A percentile compares a stretch with the other conserved stretches of the same genome.
phyloP scores from a whole-genome alignment of 1,140 invertebrate species.

The Philotrypesis tridentata region DNA sequence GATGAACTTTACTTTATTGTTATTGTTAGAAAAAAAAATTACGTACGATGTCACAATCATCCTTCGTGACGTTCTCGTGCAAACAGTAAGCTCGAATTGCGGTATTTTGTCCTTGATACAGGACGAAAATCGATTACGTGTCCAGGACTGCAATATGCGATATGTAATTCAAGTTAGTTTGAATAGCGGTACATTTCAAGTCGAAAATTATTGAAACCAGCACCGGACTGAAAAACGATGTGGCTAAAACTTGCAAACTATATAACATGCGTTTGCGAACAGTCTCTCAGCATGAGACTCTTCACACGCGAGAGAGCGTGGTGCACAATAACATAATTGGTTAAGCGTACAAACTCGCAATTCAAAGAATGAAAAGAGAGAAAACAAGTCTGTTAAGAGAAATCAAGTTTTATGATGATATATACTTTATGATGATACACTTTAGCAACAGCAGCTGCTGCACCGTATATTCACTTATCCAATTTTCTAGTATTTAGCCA shows the following conservation, averaged over 20 bases:
- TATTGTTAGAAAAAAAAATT: not conserved
- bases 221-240: not conserved
- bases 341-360: not conserved
- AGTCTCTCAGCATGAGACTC: not conserved
- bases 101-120: not conserved
- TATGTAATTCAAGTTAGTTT: not conserved
- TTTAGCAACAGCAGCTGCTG: too few relatives aligned
- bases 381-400: not conserved
- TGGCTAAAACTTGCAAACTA: not conserved
- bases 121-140: not conserved
- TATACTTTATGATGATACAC: not conserved
- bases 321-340: too few relatives aligned
- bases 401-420: conserved; percentile 7
- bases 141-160: not conserved
- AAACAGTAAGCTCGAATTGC: not conserved
- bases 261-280: not conserved
- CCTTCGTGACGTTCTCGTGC: not conserved
- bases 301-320: not conserved
- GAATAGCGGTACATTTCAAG: not conserved
- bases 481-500: conserved; percentile 3
- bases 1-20: not conserved
- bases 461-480: not conserved
- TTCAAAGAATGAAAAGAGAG: not conserved
- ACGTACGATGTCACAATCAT: not conserved
- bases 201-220: not conserved